phyloP scores from a whole-genome alignment of 2,888 invertebrate genomes.

The Cantharis rufa region DNA sequence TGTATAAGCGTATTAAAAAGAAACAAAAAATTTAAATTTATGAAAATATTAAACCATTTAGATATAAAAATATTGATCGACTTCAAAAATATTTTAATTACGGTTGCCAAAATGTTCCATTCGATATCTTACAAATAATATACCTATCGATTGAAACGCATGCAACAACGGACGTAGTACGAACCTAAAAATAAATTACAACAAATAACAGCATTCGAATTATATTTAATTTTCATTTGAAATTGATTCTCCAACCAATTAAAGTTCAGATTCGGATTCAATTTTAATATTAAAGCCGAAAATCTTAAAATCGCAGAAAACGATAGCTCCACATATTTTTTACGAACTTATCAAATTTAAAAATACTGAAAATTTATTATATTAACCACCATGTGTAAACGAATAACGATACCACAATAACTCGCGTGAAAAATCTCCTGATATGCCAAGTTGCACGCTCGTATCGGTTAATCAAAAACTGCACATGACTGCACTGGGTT shows the following conservation, averaged over 20 bases:
- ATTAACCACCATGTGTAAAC: slow-evolving; percentile 1
- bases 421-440: slow-evolving; percentile 24
- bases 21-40: neutral
- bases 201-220: neutral
- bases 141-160: neutral
- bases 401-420: slow-evolving; percentile 7
- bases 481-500: slow-evolving; percentile 50
- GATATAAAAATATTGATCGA: neutral
- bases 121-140: neutral
- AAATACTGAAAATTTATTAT: neutral
- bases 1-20: neutral
- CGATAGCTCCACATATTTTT: neutral
- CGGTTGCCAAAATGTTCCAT: neutral
- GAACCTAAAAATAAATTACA: too few species aligned
- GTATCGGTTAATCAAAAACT: slow-evolving; percentile 51
- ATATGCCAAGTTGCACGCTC: slow-evolving; percentile 40
- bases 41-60: neutral
- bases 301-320: neutral
- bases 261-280: too few species aligned
- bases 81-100: neutral
- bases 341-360: neutral
- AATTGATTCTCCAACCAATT: neutral
- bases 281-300: neutral
- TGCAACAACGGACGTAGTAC: neutral
- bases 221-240: neutral